phyloP scores from a whole-genome alignment of 2,888 invertebrate genomes.

The Silvanus unidentatus region DNA sequence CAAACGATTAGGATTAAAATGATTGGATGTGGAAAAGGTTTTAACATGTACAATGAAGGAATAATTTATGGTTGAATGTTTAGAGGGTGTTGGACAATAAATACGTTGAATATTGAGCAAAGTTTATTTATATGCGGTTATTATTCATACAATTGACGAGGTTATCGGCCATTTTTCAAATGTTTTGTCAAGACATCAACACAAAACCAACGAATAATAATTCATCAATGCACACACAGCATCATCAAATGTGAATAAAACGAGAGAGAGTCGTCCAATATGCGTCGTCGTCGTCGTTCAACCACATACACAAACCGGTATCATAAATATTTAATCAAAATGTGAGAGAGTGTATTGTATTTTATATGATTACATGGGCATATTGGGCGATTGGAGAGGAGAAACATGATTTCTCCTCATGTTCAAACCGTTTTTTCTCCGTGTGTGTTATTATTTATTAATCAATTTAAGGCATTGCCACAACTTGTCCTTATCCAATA shows the following conservation, averaged over 20 bases:
- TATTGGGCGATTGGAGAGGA: not conserved
- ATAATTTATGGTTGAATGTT: no score
- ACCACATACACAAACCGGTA: conserved; percentile 28
- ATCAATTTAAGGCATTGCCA: no score
- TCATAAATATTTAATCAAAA: conserved; percentile 34
- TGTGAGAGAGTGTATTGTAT: conserved; percentile 11
- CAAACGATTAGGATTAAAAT: conserved; percentile 9
- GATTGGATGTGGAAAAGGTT: conserved; percentile 2
- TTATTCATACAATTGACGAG: conserved; percentile 14
- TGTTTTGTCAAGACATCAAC: conserved; percentile 34
- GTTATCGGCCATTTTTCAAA: conserved; percentile 33
- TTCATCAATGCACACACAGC: conserved; percentile 18
- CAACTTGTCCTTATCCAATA: no score
- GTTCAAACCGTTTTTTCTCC: not conserved
- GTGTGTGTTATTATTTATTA: no score
- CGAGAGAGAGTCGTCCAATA: no score
- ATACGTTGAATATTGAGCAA: no score
- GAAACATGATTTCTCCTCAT: conserved; percentile 2
- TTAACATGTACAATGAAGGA: no score
- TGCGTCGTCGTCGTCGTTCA: conserved; percentile 5
- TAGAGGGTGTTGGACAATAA: no score
- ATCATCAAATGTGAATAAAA: no score
- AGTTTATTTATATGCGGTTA: no score
- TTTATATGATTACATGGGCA: not conserved
- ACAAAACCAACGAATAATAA: conserved; percentile 33